Evolutionary conservation across 2,888 invertebrate species (phyloP).

Genomic region (Pterostichus niger): DNA sequence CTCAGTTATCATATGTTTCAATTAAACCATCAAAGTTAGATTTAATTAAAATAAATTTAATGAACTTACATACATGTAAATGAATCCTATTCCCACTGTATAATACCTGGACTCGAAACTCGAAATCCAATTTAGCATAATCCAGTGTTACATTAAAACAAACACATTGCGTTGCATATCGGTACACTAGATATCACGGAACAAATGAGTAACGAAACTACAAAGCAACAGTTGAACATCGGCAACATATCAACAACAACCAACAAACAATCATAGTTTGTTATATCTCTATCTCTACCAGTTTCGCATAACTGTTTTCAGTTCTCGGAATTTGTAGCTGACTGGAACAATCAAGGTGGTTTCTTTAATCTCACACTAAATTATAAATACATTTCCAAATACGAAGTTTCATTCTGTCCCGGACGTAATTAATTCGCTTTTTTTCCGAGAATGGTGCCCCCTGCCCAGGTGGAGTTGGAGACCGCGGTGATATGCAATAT

Average conservation of each 20-base stretch:
- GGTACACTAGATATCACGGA: not conserved
- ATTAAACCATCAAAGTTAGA: too few relatives aligned
- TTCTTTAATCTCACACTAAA: constrained; percentile 46
- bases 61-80: constrained; percentile 2
- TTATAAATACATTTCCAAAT: constrained; percentile 66
- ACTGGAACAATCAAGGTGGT: constrained; percentile 25
- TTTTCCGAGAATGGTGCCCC: constrained; percentile 10
- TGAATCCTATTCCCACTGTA: too few relatives aligned
- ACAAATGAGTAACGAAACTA: not conserved
- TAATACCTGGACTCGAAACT: not conserved
- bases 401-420: constrained; percentile 29
- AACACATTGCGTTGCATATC: too few relatives aligned
- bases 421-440: constrained; percentile 48
- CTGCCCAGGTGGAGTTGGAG: not conserved
- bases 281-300: constrained; percentile 17
- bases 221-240: constrained; percentile 31
- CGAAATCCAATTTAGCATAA: not conserved
- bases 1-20: not conserved
- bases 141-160: too few relatives aligned
- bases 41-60: not conserved
- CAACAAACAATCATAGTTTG: constrained; percentile 13
- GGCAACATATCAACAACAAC: not conserved
- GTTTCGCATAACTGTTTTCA: constrained; percentile 44
- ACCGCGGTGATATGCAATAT: not conserved
- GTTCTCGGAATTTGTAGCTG: constrained; percentile 13